Evolutionary conservation across 2,888 invertebrate species (phyloP).

Genomic region (Strigamia crassipes): DNA sequence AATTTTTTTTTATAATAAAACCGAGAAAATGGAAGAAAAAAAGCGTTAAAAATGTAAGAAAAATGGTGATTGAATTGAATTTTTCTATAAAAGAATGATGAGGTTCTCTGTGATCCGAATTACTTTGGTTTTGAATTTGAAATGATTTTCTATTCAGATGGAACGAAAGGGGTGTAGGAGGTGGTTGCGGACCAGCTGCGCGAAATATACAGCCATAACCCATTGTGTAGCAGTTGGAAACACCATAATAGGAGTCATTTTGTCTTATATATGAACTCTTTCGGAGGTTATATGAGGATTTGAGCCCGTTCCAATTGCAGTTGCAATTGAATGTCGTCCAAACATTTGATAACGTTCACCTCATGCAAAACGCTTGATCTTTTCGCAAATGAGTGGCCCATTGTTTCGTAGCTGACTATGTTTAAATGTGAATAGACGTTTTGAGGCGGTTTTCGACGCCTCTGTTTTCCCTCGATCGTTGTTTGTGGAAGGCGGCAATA

Average conservation of each 20-base stretch:
- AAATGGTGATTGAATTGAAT: not conserved
- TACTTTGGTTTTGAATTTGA: slow-evolving; percentile 14
- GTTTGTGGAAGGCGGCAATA: not conserved
- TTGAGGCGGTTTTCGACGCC: not conserved
- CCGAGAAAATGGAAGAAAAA: no score
- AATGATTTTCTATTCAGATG: slow-evolving; percentile 38
- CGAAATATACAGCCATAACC: slow-evolving; percentile 34
- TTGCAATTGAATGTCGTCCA: slow-evolving; percentile 34
- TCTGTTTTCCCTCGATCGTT: not conserved
- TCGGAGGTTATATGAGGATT: not conserved
- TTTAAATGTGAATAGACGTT: not conserved
- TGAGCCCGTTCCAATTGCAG: slow-evolving; percentile 25
- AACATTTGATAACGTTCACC: slow-evolving; percentile 32
- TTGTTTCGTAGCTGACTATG: not conserved
- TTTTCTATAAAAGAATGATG: not conserved
- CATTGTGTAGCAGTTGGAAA: slow-evolving; percentile 42
- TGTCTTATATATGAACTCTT: slow-evolving; percentile 38
- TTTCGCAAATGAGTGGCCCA: slow-evolving; percentile 14
- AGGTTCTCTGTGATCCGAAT: not conserved
- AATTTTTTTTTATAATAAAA: no score
- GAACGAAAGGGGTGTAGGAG: not conserved
- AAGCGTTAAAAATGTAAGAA: not conserved
- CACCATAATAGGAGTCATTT: slow-evolving; percentile 26
- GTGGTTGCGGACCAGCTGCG: slow-evolving; percentile 9
- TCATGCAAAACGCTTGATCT: not conserved